Conservation (phyloP, 2,113 vertebrate species). For the Catagonus wagneri region DNA sequence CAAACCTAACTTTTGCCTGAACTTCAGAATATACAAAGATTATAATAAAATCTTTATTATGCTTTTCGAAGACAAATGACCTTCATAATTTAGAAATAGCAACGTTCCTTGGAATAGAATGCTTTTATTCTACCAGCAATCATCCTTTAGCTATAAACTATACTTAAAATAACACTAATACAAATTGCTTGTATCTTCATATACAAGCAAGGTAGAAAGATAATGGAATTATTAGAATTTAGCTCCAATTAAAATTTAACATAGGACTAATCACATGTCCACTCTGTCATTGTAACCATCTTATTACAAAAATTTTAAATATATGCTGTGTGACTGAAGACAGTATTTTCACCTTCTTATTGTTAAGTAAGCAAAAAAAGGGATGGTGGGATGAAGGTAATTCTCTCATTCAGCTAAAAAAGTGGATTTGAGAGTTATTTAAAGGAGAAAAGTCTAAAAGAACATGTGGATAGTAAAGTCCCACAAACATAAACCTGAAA, state of each 20-base stretch:
- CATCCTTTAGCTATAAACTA: background rate
- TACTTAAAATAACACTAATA: background rate
- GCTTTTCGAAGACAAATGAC: slow-evolving; percentile 25
- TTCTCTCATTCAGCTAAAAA: background rate
- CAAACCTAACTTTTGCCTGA: background rate
- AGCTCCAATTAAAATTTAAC: background rate
- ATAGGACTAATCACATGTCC: background rate
- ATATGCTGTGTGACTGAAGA: background rate
- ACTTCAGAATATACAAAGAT: background rate
- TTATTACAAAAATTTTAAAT: background rate
- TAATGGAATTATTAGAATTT: background rate
- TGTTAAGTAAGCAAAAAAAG: background rate
- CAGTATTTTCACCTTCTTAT: background rate
- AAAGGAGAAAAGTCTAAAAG: background rate
- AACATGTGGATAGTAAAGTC: background rate
- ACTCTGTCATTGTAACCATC: background rate
- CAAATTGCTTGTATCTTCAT: background rate
- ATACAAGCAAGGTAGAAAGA: background rate
- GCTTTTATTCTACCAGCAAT: background rate
- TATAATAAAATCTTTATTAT: background rate
- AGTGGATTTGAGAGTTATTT: background rate
- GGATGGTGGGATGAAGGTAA: background rate
- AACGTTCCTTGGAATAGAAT: background rate
- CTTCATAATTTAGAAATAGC: background rate
- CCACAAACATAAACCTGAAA: background rate